Evolutionary conservation across 2,888 invertebrate genomes (phyloP), one percentile per base, ranked within the genome.

Genomic region (Helobdella robusta): DNA sequence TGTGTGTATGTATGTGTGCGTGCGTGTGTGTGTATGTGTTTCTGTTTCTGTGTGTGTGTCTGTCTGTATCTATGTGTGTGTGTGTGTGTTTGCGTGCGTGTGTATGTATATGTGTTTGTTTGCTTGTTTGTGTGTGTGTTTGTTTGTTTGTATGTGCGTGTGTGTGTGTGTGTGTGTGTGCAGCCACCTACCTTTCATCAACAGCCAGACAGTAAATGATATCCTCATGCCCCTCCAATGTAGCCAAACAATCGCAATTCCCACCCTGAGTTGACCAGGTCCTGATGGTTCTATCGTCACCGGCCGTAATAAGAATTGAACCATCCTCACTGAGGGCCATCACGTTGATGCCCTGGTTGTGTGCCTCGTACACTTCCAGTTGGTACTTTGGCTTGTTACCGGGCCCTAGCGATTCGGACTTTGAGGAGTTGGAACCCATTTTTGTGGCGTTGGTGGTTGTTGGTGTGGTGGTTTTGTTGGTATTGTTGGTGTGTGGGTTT

Each of bases 311-410:
- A 46, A 83, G 72, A 0, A 83, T 77, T 18, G 81, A 80, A 2
- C 77, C 77, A 70, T 83, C 82, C 63, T 81, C 81, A 65, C 81
- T 81, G 3, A 82, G 72, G 0, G 79, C 78, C 78, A 82, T 79
- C 70, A 81, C 81, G 73, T 83, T 83, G 69, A 83, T 79, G 5
- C 81, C 80, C 5, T 66, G 70, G 20, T 68, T 65, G 66, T 72
- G 72, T 8, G 70, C 71, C 25, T 68, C 61, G 30, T 70, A 50
- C 8, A 54, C 59, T 65, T 72, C 70, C 34, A 70, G 48, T 20
- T 68, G 59, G 63, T 65, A 69, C 20, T 63, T 64, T 65, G 66
- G 67, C 30, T 54, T 64, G 59, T 62, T 63, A 44, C 65, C 20
- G 61, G 62, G 30, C 23, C n/a, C 44, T 4, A 25, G 5, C n/a